Percentiles rank a stretch among this genome's conserved stretches.
Conservation (phyloP, 64 coral and sea anemone species). For the Montipora foliosa region DNA sequence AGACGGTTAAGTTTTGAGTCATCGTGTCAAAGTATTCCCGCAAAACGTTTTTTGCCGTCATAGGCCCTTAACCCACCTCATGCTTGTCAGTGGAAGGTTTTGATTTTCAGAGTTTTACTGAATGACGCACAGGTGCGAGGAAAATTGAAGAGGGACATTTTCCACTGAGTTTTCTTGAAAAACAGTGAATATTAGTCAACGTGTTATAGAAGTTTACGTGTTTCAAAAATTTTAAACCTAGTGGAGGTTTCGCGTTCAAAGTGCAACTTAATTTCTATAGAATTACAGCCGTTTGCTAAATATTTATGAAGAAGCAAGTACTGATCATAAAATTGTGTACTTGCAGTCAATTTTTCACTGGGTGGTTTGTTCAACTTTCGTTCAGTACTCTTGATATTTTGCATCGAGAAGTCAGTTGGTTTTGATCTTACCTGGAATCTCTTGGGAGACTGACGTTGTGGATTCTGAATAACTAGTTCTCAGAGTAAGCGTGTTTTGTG, state of each 20-base stretch:
- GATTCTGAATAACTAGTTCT: neutral
- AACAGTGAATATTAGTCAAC: neutral
- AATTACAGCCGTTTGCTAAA: slow-evolving; percentile 35
- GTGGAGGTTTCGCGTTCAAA: neutral
- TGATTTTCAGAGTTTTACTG: neutral
- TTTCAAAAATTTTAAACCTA: neutral
- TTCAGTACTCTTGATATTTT: neutral
- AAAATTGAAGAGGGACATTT: neutral
- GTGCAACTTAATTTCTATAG: neutral
- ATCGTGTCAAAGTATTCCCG: neutral
- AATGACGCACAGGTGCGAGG: neutral
- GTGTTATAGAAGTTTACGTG: neutral
- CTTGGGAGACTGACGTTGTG: neutral
- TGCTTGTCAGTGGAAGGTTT: neutral
- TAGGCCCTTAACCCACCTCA: neutral
- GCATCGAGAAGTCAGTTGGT: neutral
- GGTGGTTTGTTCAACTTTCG: neutral
- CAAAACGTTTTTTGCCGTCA: neutral
- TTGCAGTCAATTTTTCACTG: neutral
- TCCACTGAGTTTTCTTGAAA: neutral
- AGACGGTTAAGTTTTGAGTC: neutral
- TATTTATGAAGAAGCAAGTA: slow-evolving; percentile 46
- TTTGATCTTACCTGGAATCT: neutral
- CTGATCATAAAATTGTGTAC: slow-evolving; percentile 17
- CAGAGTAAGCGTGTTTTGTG: neutral